Evolutionary conservation across 2,888 invertebrate species (phyloP), one percentile per base, ranked within the genome.

Genomic region (Lasioglossum pauxillum): DNA sequence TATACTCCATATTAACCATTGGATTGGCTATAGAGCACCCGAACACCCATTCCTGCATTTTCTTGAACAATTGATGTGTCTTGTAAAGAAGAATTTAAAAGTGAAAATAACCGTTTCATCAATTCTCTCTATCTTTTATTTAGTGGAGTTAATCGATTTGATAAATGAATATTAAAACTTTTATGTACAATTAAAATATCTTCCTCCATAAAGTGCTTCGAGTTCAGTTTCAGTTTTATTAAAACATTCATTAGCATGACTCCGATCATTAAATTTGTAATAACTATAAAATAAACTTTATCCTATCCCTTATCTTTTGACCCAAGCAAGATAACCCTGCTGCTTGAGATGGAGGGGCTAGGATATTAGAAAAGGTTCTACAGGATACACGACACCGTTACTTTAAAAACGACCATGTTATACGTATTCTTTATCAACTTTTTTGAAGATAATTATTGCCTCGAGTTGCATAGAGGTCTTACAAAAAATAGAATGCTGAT

Each of bases 291-390:
- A 10, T 38, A 69, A 69, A 38, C 19, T 49, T 27, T 46, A 27
- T 41, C 44, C 46, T 27, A 19, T 72, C 27, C 44, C 35, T 81
- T 44, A 81, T 81, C 72, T 38, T 1, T 12, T 76, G 23, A 73
- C 72, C 38, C 27, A 41, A 77, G 5, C 46, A 38, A 80, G 31
- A 16, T 72, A 77, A 81, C 71, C 60, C 72, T 49, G 27, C 41
- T 73, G 41, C 49, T 72, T 38, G 49, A 78, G 16, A 78, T 53
- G 31, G 35, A n/a, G 12, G 5, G 16, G 23, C 27, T 60, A 71
- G 72, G 38, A 73, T 44, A 77, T 49, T 73, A 46, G 27, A 77
- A 35, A 57, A 73, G 44, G n/a, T 60, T 71, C 57, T 77, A 19
- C 64, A 80, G 74, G 67, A 77, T 27, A 35, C 35, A 35, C 5